Evolutionary conservation across 2,888 invertebrate genomes (phyloP).

Genomic region (Ephialtes manifestator): DNA sequence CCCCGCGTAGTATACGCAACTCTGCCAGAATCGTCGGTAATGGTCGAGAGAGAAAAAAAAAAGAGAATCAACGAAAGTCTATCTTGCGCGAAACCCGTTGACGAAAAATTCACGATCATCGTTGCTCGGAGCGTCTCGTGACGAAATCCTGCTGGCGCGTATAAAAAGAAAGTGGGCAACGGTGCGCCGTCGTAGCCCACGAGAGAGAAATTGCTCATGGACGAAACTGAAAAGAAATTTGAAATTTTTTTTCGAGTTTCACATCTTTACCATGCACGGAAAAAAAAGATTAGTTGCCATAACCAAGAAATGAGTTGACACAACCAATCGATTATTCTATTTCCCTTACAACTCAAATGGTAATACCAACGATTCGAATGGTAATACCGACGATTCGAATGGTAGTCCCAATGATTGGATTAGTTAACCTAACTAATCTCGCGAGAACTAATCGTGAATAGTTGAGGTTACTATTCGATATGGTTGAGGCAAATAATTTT

Average conservation of each 20-base stretch:
- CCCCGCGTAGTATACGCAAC: background rate
- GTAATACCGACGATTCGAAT: too few relatives aligned
- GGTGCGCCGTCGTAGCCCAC: constrained; percentile 1
- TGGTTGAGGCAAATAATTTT: too few relatives aligned
- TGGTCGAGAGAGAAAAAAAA: background rate
- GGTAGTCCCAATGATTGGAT: too few relatives aligned
- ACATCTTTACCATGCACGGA: too few relatives aligned
- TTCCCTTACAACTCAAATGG: too few relatives aligned
- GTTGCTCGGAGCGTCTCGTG: constrained; percentile 16
- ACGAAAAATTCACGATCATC: constrained; percentile 3
- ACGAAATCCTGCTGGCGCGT: constrained; percentile 44
- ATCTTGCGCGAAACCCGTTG: constrained; percentile 4
- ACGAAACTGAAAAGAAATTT: constrained; percentile 23
- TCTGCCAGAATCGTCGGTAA: background rate
- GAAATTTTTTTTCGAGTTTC: background rate
- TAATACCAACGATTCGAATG: too few relatives aligned
- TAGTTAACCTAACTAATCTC: too few relatives aligned
- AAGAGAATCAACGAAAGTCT: background rate
- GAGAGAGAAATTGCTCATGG: constrained; percentile 36
- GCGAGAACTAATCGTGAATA: too few relatives aligned
- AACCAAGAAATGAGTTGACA: too few relatives aligned
- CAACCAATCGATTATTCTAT: too few relatives aligned
- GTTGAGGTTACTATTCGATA: too few relatives aligned
- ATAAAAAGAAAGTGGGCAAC: constrained; percentile 46
- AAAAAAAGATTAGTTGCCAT: too few relatives aligned